Base-by-base conservation (phyloP, 2,888 invertebrate genomes). In the Caenorhabditis sp. region DNA sequence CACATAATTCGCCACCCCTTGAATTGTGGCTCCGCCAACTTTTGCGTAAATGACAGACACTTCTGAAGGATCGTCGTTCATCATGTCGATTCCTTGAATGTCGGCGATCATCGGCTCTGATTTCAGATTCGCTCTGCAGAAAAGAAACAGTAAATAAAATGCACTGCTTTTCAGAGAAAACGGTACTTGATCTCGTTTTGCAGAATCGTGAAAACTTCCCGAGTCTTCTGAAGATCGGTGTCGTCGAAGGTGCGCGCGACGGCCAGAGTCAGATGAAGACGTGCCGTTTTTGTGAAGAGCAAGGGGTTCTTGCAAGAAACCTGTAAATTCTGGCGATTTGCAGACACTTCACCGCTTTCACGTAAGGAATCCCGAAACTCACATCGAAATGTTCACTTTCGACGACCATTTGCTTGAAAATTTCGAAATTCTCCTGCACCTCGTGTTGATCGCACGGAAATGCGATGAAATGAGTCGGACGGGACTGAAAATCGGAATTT, bases 31-130 rank as follows among this genome's bases (percentile, higher is more conserved):
- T 35, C 82, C 82, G 7, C 27, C 15, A 0, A 81, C 65, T 61
- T 73, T 76, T 9, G 80, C 80, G 37, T 71, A 82, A 6, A 82
- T 39, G 3, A 82, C 82, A 15, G 65, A 59, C 2, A 62, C 74
- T 22, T 79, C 37, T 0, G 53, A 43, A 2, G 80, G 80, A 72
- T 82, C 82, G 53, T 82, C 82, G 53, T 82, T 82, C 80, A 82
- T 81, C 22, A 79, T 76, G 11, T 79, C 73, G 24, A 82, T 53
- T 22, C 82, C 82, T 32, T 75, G 48, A 13, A 82, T 53, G 9
- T 65, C 63, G 0, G 68, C 70, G 4, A 50, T 46, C 48, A 45
- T 37, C 9, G 2, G 9, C 9, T 35, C 9, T 35, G 9, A 30
- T 30, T 30, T 30, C 30, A 30, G 30, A 30, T 30, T 30, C 9